Percentiles rank a stretch among this genome's conserved stretches.
Conservation (phyloP, 2,888 invertebrate genomes). For the Agriopis aurantiaria region DNA sequence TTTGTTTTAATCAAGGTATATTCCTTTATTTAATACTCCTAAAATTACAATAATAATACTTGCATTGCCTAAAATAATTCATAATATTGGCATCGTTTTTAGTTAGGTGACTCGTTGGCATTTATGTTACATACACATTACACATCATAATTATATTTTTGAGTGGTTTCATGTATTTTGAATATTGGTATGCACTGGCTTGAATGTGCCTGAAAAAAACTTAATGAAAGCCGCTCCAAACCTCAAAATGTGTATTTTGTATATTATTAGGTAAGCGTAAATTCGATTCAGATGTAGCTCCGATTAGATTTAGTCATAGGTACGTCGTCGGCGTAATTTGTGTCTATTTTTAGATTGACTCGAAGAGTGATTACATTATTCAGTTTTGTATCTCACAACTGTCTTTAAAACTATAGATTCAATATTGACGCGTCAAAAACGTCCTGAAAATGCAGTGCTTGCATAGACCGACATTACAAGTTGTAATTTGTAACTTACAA, state of each 20-base stretch:
- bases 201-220: conserved; percentile 83
- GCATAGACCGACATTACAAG: too few species aligned
- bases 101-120: background rate
- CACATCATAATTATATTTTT: conserved; percentile 29
- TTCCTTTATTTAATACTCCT: background rate
- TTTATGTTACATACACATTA: conserved; percentile 12
- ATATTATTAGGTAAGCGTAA: conserved; percentile 73
- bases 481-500: too few species aligned
- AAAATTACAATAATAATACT: background rate
- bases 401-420: too few species aligned
- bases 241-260: conserved; percentile 83
- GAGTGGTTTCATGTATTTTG: conserved; percentile 74
- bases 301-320: conserved; percentile 68
- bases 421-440: too few species aligned
- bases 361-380: conserved; percentile 85
- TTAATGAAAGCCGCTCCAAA: conserved; percentile 85
- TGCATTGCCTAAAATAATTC: background rate
- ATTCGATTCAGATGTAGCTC: conserved; percentile 71
- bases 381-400: conserved; percentile 64
- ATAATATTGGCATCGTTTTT: background rate
- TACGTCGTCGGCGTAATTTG: conserved; percentile 66
- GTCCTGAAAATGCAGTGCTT: too few species aligned
- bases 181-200: conserved; percentile 82
- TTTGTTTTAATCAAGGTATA: conserved; percentile 10
- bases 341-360: conserved; percentile 69